phyloP scores from a whole-genome alignment of 1,140 invertebrate species.

The Sminthurides bifidus region DNA sequence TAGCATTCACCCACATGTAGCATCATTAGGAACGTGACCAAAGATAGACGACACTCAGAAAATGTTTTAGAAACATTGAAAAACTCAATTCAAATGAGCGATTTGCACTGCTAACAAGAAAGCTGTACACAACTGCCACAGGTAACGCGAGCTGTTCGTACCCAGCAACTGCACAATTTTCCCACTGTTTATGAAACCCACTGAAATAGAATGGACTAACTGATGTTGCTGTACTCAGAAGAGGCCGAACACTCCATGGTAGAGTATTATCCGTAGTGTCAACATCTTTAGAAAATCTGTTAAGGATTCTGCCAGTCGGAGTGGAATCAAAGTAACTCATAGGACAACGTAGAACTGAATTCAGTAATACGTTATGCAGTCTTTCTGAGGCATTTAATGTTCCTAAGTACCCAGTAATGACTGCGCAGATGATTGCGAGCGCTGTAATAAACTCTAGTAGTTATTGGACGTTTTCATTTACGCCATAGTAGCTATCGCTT shows the following conservation, averaged over 20 bases:
- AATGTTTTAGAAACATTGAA: too few relatives aligned
- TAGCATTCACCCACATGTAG: not conserved
- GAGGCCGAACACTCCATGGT: conserved; percentile 51
- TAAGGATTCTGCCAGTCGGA: conserved; percentile 68
- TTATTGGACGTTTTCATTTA: not conserved
- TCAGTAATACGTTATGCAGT: conserved; percentile 53
- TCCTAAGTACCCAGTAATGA: conserved; percentile 38
- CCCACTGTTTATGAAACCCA: not conserved
- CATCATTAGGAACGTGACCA: not conserved
- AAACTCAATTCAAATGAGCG: too few relatives aligned
- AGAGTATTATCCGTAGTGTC: conserved; percentile 55
- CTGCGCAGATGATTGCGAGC: too few relatives aligned
- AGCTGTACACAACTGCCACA: too few relatives aligned
- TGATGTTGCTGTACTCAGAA: conserved; percentile 41
- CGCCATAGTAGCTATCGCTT: not conserved
- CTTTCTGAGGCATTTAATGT: conserved; percentile 51
- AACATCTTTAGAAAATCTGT: conserved; percentile 74
- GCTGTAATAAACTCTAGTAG: conserved; percentile 34
- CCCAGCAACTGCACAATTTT: not conserved
- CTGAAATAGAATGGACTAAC: conserved; percentile 35
- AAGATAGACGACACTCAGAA: too few relatives aligned
- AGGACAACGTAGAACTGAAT: conserved; percentile 50
- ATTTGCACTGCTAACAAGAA: too few relatives aligned
- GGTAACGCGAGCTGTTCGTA: too few relatives aligned
- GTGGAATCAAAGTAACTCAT: conserved; percentile 74